These are phyloP conservation scores for Formicarius rufipectus DNA, from an alignment of 2,113 vertebrate species.

Conservation along the genomic window DNA sequence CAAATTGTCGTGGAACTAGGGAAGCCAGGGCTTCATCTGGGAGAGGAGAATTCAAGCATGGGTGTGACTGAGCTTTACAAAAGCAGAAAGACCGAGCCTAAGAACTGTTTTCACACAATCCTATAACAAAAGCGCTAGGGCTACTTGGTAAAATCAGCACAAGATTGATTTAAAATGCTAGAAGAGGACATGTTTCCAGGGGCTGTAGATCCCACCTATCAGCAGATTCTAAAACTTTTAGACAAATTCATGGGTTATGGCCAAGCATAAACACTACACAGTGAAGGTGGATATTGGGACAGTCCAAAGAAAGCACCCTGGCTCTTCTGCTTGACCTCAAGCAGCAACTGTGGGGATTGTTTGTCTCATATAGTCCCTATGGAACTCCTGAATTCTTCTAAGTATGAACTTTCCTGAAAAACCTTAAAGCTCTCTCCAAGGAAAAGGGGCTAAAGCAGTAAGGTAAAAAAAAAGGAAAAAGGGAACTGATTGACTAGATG, in stretches of 20 bases:
- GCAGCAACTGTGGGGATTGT: not conserved
- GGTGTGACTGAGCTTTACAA: not conserved
- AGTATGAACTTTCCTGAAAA: not conserved
- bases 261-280: not conserved
- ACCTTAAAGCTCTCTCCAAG: not conserved
- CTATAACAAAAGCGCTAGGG: too few relatives aligned
- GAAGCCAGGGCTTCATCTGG: not conserved
- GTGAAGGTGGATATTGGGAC: not conserved
- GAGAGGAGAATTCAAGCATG: not conserved
- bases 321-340: not conserved
- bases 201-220: not conserved
- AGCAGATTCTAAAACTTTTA: not conserved
- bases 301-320: not conserved
- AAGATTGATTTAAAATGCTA: not conserved
- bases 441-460: not conserved
- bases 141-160: not conserved
- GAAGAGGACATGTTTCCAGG: not conserved
- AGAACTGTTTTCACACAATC: not conserved
- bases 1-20: not conserved
- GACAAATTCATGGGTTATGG: not conserved
- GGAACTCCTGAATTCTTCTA: not conserved
- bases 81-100: not conserved
- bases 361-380: not conserved
- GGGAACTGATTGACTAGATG: not conserved
- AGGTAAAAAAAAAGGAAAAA: too few relatives aligned